These are phyloP conservation scores for Antheraea assamensis DNA, from an alignment of 2,888 invertebrate species.

Conservation along the genomic window DNA sequence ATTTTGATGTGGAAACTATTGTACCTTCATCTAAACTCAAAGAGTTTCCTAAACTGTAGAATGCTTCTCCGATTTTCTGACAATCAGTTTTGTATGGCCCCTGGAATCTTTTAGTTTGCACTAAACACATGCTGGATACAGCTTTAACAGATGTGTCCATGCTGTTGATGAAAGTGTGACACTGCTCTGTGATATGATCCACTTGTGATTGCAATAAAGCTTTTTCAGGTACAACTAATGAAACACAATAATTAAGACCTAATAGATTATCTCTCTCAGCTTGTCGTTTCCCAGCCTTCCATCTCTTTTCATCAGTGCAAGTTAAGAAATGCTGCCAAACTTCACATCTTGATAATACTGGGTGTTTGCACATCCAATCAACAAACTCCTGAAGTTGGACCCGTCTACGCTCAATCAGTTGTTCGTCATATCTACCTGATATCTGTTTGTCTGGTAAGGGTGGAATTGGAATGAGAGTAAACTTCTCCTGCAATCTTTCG, in stretches of 20 bases:
- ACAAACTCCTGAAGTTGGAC: slow-evolving; percentile 98
- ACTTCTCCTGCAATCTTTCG: slow-evolving; percentile 96
- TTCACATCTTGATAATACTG: slow-evolving; percentile 94
- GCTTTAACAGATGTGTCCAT: slow-evolving; percentile 95
- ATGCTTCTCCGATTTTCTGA: slow-evolving; percentile 93
- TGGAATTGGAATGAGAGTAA: slow-evolving; percentile 96
- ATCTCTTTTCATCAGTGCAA: slow-evolving; percentile 97
- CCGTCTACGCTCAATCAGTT: slow-evolving; percentile 96
- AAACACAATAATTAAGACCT: slow-evolving; percentile 95
- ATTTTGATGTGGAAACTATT: slow-evolving; percentile 82
- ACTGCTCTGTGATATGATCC: slow-evolving; percentile 93
- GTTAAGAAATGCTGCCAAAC: slow-evolving; percentile 99
- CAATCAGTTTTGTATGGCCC: slow-evolving; percentile 94
- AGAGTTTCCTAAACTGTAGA: slow-evolving; percentile 91
- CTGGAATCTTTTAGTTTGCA: slow-evolving; percentile 94
- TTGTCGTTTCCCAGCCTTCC: slow-evolving; percentile 97
- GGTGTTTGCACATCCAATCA: slow-evolving; percentile 98
- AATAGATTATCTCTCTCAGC: slow-evolving; percentile 97
- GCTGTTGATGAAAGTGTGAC: slow-evolving; percentile 89
- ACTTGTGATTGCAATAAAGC: slow-evolving; percentile 87
- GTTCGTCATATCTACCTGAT: slow-evolving; percentile 97
- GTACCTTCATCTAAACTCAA: slow-evolving; percentile 90
- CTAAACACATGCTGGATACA: slow-evolving; percentile 89
- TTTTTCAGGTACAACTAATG: slow-evolving; percentile 92
- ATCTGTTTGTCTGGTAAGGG: slow-evolving; percentile 99